phyloP scores from a whole-genome alignment of 2,888 invertebrate genomes.

The Hydropsyche betteni region DNA sequence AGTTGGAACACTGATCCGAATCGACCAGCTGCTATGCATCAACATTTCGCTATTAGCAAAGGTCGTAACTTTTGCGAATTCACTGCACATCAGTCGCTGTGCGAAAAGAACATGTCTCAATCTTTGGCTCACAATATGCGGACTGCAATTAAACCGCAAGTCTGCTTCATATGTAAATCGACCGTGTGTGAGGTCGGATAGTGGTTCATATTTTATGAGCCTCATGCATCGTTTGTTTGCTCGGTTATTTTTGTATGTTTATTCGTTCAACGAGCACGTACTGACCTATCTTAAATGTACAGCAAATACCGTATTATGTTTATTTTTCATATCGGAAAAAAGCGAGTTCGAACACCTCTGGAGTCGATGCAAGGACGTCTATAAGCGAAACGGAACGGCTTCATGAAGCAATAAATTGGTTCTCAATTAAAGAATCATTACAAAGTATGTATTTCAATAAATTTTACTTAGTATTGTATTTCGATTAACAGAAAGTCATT shows the following conservation, averaged over 20 bases:
- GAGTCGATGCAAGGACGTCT: slow-evolving; percentile 34
- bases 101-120: not conserved
- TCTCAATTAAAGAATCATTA: too few species aligned
- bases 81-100: not conserved
- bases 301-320: slow-evolving; percentile 36
- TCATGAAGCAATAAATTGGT: too few species aligned
- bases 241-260: slow-evolving; percentile 38
- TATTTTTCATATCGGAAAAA: too few species aligned
- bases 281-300: slow-evolving; percentile 45
- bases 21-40: slow-evolving; percentile 2
- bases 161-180: too few species aligned
- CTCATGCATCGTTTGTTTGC: not conserved
- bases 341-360: slow-evolving; percentile 3
- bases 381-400: not conserved
- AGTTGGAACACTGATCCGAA: not conserved
- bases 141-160: too few species aligned
- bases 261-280: slow-evolving; percentile 25
- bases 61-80: not conserved
- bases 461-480: too few species aligned
- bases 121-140: too few species aligned
- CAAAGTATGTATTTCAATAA: too few species aligned
- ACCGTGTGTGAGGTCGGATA: too few species aligned
- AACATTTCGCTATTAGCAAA: not conserved
- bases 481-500: too few species aligned
- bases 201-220: not conserved